phyloP scores from a whole-genome alignment of 2,888 invertebrate species.

The Eristalis intricaria region DNA sequence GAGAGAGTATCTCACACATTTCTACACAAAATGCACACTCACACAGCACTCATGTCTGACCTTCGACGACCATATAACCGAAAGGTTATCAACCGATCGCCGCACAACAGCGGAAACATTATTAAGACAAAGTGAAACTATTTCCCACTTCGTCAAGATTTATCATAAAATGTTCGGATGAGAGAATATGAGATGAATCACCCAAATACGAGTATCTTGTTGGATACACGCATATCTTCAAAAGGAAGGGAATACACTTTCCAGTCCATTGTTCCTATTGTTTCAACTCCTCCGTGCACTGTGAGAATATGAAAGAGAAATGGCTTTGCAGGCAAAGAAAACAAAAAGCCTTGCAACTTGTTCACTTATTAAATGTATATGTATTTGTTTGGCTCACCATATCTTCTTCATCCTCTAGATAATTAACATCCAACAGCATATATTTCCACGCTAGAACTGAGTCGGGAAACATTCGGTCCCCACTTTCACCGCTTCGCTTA shows the following conservation, averaged over 20 bases:
- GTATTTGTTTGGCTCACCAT: conserved; percentile 78
- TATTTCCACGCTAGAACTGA: conserved; percentile 80
- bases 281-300: conserved; percentile 28
- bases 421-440: conserved; percentile 78
- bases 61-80: conserved; percentile 33
- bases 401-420: conserved; percentile 81
- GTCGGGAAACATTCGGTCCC: conserved; percentile 73
- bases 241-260: conserved; percentile 42
- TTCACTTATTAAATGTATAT: neutral
- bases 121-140: conserved; percentile 42
- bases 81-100: conserved; percentile 68
- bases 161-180: conserved; percentile 23
- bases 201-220: conserved; percentile 5
- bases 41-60: conserved; percentile 16
- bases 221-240: neutral
- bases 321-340: conserved; percentile 22
- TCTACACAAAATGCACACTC: neutral
- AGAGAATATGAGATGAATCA: conserved; percentile 56
- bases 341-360: neutral
- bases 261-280: conserved; percentile 65
- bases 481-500: conserved; percentile 66
- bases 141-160: conserved; percentile 13
- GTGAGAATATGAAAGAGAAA: conserved; percentile 49
- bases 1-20: neutral
- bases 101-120: conserved; percentile 28